These are phyloP conservation scores for Planococcus citri DNA, from an alignment of 1,140 invertebrate species.

Conservation along the genomic window DNA sequence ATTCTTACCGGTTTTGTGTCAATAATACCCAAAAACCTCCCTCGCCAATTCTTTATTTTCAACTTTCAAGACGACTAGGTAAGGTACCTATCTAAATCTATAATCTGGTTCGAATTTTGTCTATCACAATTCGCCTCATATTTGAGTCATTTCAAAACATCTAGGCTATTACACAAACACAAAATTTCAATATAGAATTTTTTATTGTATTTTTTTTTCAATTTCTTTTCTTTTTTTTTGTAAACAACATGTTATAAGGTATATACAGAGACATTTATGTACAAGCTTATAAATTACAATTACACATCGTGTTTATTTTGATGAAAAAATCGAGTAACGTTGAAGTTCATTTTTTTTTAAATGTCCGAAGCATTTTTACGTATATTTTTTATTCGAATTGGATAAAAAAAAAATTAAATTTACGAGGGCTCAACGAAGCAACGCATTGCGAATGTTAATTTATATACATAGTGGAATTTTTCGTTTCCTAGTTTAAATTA, in stretches of 20 bases:
- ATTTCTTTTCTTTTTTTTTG: not conserved
- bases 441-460: constrained; percentile 6
- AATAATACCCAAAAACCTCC: not conserved
- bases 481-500: not conserved
- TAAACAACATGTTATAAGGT: not conserved
- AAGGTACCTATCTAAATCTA: too few relatives aligned
- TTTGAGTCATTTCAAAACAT: too few relatives aligned
- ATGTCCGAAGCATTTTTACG: too few relatives aligned
- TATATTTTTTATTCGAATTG: too few relatives aligned
- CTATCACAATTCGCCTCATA: too few relatives aligned
- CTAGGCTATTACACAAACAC: not conserved
- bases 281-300: not conserved
- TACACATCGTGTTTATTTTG: not conserved
- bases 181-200: not conserved
- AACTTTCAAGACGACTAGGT: too few relatives aligned
- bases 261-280: not conserved
- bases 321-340: not conserved
- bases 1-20: not conserved
- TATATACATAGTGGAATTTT: constrained; percentile 4
- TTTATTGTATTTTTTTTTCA: too few relatives aligned
- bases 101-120: too few relatives aligned
- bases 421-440: not conserved
- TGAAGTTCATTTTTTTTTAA: not conserved
- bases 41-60: not conserved
- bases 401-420: not conserved